Base-by-base conservation (phyloP, 2,888 invertebrate genomes). In the Cartodere bifasciata region DNA sequence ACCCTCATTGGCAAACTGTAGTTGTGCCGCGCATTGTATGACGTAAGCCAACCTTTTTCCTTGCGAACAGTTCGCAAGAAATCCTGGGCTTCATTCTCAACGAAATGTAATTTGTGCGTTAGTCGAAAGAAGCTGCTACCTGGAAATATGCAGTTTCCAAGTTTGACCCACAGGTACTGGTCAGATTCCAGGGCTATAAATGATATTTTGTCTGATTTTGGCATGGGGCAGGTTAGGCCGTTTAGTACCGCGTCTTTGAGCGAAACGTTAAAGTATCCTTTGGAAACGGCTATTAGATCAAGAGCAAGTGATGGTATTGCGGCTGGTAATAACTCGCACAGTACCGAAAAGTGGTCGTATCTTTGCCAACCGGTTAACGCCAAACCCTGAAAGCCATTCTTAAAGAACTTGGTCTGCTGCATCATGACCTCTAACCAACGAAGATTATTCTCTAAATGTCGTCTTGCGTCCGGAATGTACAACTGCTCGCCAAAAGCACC, bases 401-500 rank as follows among this genome's bases (percentile, higher is more conserved):
- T 60, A 45, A 70, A 72, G 42, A 65, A 60, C 1, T 61, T 57
- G 2, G 63, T 60, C 50, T 75, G 72, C 37, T 67, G 65, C 2
- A 64, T 61, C 62, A 75, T 82, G 2, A 73, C 69, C 28, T 74
- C 71, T 37, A 77, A 49, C 80, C 80, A 80, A 28, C 73, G 62
- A 36, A 76, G 56, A 47, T 76, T 76, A 49, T 80, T 80, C 48
- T 79, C 77, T 29, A 79, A 56, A 55, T 80, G 79, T 26, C 74
- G 62, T 40, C 70, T 67, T 10, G 74, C 64, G 35, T 76, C 73
- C 4, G 78, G 77, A 35, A 78, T 65, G 43, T 72, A 68, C 25
- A 77, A 46, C 2, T 74, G 75, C 53, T 80, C 78, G 0, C 79
- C 79, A 43, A 78, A 78, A 3, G 79, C 79, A 2, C 78, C 82